phyloP scores from a whole-genome alignment of 2,797 vertebrate genomes.

The Sebastes matsubarae region DNA sequence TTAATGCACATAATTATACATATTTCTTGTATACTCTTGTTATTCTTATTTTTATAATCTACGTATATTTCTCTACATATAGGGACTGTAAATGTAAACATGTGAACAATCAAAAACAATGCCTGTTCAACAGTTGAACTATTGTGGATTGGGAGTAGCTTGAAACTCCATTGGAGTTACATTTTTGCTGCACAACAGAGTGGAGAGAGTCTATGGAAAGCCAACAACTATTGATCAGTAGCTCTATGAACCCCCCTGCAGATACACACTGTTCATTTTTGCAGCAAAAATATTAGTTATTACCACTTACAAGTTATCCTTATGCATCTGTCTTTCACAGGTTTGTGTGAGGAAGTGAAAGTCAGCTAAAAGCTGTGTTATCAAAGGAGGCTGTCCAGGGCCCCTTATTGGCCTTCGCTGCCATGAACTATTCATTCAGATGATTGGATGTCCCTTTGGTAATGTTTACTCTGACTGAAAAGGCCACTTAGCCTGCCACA shows the following conservation, averaged over 20 bases:
- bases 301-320: not conserved
- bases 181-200: not conserved
- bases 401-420: constrained; percentile 19
- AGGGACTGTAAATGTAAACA: not conserved
- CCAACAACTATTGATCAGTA: constrained; percentile 2
- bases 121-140: not conserved
- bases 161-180: not conserved
- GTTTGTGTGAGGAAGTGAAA: not conserved
- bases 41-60: too few relatives aligned
- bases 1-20: too few relatives aligned
- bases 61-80: too few relatives aligned
- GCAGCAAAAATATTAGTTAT: not conserved
- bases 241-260: not conserved
- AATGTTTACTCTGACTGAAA: constrained; percentile 52
- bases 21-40: too few relatives aligned
- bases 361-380: not conserved
- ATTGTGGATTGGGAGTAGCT: not conserved
- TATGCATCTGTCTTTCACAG: not conserved
- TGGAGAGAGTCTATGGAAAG: not conserved
- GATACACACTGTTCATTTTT: not conserved
- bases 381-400: not conserved
- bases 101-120: not conserved
- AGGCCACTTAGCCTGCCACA: constrained; percentile 41
- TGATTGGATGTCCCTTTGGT: constrained; percentile 43
- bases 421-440: constrained; percentile 26